phyloP scores from a whole-genome alignment of 1,140 invertebrate species.

The Latrodectus geometricus region DNA sequence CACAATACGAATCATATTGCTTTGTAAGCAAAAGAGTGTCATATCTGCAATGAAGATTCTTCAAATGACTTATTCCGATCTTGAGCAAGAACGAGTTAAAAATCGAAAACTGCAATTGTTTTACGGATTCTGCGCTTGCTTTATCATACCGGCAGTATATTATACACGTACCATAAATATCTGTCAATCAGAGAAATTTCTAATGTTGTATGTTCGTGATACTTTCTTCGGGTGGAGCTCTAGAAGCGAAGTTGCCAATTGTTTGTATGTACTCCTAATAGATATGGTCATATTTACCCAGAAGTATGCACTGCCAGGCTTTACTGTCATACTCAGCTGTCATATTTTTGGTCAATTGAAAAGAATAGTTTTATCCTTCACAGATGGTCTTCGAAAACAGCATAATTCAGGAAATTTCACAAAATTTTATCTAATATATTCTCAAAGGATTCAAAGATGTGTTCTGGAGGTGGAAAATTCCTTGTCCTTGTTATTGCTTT shows the following conservation, averaged over 20 bases:
- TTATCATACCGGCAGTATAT: neutral
- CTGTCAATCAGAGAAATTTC: neutral
- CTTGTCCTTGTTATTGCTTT: constrained; percentile 7
- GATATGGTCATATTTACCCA: constrained; percentile 12
- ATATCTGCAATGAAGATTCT: neutral
- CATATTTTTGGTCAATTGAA: constrained; percentile 16
- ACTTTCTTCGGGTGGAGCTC: constrained; percentile 33
- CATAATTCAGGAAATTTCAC: neutral
- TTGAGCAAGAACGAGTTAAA: neutral
- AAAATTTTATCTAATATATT: neutral
- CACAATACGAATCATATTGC: neutral
- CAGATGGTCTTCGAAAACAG: neutral
- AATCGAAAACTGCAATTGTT: neutral
- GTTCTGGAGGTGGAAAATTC: neutral
- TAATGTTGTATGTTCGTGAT: constrained; percentile 12
- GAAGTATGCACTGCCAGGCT: constrained; percentile 23
- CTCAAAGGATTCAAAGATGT: neutral
- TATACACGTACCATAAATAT: constrained; percentile 1
- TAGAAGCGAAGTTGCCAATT: neutral
- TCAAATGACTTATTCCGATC: neutral
- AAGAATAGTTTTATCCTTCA: constrained; percentile 25
- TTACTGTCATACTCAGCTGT: constrained; percentile 16
- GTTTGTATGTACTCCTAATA: neutral
- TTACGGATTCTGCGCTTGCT: neutral
- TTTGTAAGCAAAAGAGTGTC: neutral